phyloP scores from a whole-genome alignment of 1,140 invertebrate genomes.

The Atta colombica region DNA sequence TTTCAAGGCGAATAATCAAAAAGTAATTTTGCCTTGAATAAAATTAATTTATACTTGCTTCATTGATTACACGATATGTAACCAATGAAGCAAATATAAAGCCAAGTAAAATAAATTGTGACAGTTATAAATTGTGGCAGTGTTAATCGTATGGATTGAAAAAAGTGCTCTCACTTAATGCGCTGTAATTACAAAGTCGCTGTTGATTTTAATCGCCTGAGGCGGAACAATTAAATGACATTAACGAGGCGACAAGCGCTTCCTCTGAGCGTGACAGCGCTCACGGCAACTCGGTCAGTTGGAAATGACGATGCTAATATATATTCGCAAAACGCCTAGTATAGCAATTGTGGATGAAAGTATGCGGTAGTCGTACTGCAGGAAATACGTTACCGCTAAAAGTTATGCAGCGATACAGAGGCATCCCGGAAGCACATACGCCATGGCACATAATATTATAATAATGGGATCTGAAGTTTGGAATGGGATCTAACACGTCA shows the following conservation, averaged over 20 bases:
- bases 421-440: not conserved
- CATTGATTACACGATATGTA: not conserved
- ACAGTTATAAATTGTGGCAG: not conserved
- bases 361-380: not conserved
- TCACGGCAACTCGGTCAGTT: constrained; percentile 31
- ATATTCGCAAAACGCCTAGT: constrained; percentile 5
- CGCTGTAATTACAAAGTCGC: constrained; percentile 16
- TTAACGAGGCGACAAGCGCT: constrained; percentile 23
- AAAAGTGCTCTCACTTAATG: not conserved
- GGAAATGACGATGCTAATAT: constrained; percentile 45
- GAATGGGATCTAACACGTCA: not conserved
- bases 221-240: constrained; percentile 33
- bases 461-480: not conserved
- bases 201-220: constrained; percentile 11
- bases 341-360: constrained; percentile 7
- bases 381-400: not conserved
- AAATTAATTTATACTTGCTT: not conserved
- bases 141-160: not conserved
- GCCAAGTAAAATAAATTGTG: not conserved
- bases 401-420: constrained; percentile 5
- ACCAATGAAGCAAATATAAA: not conserved
- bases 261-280: constrained; percentile 40
- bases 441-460: not conserved
- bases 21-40: not conserved
- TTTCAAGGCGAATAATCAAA: constrained; percentile 4